Conservation (phyloP, 1,140 invertebrate species). For the Bombyx mandarina region DNA sequence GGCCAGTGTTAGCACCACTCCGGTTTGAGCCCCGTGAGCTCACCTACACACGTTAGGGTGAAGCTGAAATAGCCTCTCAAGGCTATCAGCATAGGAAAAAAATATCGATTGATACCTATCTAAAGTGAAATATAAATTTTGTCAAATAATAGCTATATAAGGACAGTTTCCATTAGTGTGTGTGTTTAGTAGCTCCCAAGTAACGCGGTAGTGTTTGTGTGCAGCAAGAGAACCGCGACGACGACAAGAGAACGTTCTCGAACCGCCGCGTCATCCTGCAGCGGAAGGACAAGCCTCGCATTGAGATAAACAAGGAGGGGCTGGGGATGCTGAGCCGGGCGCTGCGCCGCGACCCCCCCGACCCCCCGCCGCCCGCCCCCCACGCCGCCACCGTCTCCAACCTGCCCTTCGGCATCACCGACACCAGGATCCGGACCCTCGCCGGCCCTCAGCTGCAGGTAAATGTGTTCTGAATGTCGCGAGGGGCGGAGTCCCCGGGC, state of each 20-base stretch:
- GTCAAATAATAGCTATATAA: background rate
- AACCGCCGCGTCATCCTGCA: constrained; percentile 50
- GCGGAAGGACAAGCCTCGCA: constrained; percentile 29
- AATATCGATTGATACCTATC: too few relatives aligned
- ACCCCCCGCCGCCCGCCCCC: constrained; percentile 3
- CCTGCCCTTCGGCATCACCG: constrained; percentile 52
- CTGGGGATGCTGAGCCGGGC: constrained; percentile 50
- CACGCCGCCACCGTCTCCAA: constrained; percentile 34
- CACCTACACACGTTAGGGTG: too few relatives aligned
- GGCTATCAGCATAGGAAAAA: too few relatives aligned
- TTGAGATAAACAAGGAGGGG: constrained; percentile 26
- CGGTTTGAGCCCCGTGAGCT: too few relatives aligned
- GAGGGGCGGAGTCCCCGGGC: too few relatives aligned
- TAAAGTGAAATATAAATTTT: background rate
- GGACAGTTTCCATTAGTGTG: too few relatives aligned
- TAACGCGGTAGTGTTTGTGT: background rate
- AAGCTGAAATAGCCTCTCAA: too few relatives aligned
- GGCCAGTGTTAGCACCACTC: too few relatives aligned
- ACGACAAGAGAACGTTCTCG: constrained; percentile 23
- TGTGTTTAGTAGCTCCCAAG: too few relatives aligned
- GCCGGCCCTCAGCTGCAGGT: constrained; percentile 56
- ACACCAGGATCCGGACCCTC: constrained; percentile 42
- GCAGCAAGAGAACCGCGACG: constrained; percentile 14
- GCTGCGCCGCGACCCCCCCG: constrained; percentile 15
- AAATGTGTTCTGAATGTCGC: constrained; percentile 13